A percentile compares a stretch with the other conserved stretches of the same genome.
phyloP scores from a whole-genome alignment of 2,113 vertebrate genomes.

The Climacteris rufus region DNA sequence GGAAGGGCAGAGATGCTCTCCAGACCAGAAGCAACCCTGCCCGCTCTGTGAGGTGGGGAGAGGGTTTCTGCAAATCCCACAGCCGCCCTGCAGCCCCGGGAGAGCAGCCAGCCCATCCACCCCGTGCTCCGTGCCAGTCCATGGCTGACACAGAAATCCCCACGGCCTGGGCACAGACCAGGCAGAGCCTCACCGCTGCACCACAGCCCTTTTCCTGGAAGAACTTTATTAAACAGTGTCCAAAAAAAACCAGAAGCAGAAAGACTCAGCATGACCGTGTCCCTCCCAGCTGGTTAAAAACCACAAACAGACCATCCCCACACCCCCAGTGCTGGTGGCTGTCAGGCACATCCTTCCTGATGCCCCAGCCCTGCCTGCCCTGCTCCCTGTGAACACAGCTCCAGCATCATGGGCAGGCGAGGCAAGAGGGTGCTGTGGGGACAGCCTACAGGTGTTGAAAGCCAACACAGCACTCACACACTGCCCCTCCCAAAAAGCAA shows the following conservation, averaged over 20 bases:
- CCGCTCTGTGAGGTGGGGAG: rapidly evolving
- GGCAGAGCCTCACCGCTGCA: not conserved
- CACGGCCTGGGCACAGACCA: rapidly evolving
- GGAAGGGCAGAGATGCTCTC: not conserved
- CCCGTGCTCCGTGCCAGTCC: not conserved
- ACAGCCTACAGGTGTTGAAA: not conserved
- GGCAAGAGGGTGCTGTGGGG: not conserved
- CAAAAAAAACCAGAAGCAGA: conserved; percentile 61
- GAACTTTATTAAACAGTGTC: conserved; percentile 73
- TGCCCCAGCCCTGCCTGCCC: not conserved
- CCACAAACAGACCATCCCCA: not conserved
- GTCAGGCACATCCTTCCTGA: rapidly evolving
- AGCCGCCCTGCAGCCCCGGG: not conserved
- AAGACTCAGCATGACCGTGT: not conserved
- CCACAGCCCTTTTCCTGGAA: not conserved
- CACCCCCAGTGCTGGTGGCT: not conserved
- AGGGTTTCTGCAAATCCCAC: not conserved
- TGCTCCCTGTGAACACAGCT: not conserved
- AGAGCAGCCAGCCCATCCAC: not conserved
- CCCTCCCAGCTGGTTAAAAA: not conserved
- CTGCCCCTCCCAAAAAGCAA: not conserved
- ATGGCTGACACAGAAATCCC: not conserved
- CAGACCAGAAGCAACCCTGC: not conserved
- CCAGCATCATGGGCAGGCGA: rapidly evolving
- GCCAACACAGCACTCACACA: not conserved